phyloP scores from a whole-genome alignment of 1,140 invertebrate genomes.

The Papilio xuthus region DNA sequence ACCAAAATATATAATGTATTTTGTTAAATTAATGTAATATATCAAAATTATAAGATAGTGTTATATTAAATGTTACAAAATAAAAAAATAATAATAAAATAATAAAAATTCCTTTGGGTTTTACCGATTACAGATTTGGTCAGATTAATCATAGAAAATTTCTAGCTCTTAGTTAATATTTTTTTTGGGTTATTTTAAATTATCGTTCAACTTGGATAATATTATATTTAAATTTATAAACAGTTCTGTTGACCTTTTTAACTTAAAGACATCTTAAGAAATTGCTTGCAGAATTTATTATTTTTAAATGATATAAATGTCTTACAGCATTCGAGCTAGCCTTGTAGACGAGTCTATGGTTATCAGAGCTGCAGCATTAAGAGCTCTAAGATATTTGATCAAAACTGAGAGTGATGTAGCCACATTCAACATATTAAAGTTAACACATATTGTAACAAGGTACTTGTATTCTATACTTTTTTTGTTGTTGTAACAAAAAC shows the following conservation, averaged over 20 bases:
- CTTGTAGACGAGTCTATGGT: constrained; percentile 93
- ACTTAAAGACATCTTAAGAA: not conserved
- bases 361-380: constrained; percentile 92
- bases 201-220: too few relatives aligned
- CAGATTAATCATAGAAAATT: too few relatives aligned
- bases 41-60: too few relatives aligned
- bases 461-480: constrained; percentile 58
- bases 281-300: not conserved
- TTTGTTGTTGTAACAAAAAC: too few relatives aligned
- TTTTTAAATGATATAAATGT: constrained; percentile 34
- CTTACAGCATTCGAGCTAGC: constrained; percentile 90
- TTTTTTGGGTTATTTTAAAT: too few relatives aligned
- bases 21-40: too few relatives aligned
- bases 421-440: constrained; percentile 89
- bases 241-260: not conserved
- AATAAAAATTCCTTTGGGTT: too few relatives aligned
- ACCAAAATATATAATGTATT: too few relatives aligned
- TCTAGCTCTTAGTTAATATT: too few relatives aligned
- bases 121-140: too few relatives aligned
- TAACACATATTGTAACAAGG: constrained; percentile 91
- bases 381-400: constrained; percentile 92
- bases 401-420: constrained; percentile 89
- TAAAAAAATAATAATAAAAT: too few relatives aligned
- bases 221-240: not conserved
- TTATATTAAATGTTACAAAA: too few relatives aligned